A percentile compares a stretch with the other conserved stretches of the same genome.
Evolutionary conservation across 2,797 vertebrate genomes (phyloP).

Genomic region (Gallirallus australis): DNA sequence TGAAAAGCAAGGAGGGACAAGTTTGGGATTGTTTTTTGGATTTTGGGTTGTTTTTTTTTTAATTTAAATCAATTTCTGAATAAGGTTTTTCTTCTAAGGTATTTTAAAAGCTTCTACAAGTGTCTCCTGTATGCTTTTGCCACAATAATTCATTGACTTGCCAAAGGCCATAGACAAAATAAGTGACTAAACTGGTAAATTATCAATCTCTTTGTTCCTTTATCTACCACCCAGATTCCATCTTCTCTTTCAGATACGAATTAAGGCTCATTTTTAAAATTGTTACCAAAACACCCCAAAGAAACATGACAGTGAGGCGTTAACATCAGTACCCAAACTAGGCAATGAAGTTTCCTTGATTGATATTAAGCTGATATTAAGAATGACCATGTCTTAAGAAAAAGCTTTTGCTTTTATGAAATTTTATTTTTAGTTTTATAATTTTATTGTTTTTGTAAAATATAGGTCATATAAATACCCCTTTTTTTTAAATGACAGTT

Average conservation of each 20-base stretch:
- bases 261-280: background rate
- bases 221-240: background rate
- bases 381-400: background rate
- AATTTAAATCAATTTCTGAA: background rate
- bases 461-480: fast-evolving
- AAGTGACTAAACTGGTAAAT: background rate
- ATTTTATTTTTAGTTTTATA: background rate
- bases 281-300: background rate
- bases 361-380: background rate
- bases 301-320: background rate
- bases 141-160: background rate
- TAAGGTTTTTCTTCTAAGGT: background rate
- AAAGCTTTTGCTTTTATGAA: background rate
- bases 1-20: background rate
- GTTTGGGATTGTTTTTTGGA: background rate
- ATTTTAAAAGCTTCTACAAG: background rate
- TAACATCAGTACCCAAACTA: background rate
- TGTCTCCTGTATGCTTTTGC: background rate
- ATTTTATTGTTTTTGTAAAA: background rate
- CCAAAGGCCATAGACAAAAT: background rate
- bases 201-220: background rate
- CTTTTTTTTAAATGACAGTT: background rate
- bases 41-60: background rate
- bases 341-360: background rate
- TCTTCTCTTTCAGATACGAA: background rate